Percentiles rank a stretch among this genome's conserved stretches.
Evolutionary conservation across 1,140 invertebrate genomes (phyloP).

Genomic region (Bursaphelenchus mucronatus): DNA sequence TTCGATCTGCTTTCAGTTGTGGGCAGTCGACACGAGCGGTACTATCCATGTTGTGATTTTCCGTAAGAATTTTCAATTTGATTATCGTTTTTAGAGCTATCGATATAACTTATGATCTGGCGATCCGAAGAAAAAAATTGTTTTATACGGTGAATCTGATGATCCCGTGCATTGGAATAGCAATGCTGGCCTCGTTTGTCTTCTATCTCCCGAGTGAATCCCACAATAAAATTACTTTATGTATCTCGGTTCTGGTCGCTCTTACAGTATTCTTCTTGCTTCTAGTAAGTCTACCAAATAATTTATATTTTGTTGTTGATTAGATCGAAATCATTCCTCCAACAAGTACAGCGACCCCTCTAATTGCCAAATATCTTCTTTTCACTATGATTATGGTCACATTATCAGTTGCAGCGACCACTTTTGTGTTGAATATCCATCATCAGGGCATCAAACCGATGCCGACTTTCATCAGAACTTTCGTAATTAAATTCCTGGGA

Average conservation of each 20-base stretch:
- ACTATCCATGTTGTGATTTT: slow-evolving; percentile 76
- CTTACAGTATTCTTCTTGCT: slow-evolving; percentile 96
- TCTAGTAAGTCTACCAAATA: slow-evolving; percentile 72
- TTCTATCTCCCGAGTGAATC: slow-evolving; percentile 74
- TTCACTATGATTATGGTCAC: slow-evolving; percentile 99
- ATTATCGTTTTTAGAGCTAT: slow-evolving; percentile 81
- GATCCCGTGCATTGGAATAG: slow-evolving; percentile 63
- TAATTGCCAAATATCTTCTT: slow-evolving; percentile 90
- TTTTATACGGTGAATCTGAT: slow-evolving; percentile 85
- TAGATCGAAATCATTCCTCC: slow-evolving; percentile 85
- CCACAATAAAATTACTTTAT: slow-evolving; percentile 61
- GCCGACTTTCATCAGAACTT: slow-evolving; percentile 83
- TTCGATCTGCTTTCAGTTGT: slow-evolving; percentile 96
- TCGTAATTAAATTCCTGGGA: slow-evolving; percentile 80
- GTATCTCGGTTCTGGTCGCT: slow-evolving; percentile 68
- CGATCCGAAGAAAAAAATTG: slow-evolving; percentile 89
- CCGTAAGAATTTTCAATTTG: slow-evolving; percentile 81
- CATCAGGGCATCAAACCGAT: slow-evolving; percentile 86
- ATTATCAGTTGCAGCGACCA: slow-evolving; percentile 92
- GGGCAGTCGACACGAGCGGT: slow-evolving; percentile 34
- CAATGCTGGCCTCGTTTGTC: slow-evolving; percentile 72
- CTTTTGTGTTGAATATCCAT: slow-evolving; percentile 97
- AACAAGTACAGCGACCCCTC: slow-evolving; percentile 83
- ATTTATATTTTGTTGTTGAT: slow-evolving; percentile 1
- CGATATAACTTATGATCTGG: slow-evolving; percentile 94